Percentiles rank a stretch among this genome's conserved stretches.
Evolutionary conservation across 2,888 invertebrate genomes (phyloP).

Genomic region (Merodon equestris): DNA sequence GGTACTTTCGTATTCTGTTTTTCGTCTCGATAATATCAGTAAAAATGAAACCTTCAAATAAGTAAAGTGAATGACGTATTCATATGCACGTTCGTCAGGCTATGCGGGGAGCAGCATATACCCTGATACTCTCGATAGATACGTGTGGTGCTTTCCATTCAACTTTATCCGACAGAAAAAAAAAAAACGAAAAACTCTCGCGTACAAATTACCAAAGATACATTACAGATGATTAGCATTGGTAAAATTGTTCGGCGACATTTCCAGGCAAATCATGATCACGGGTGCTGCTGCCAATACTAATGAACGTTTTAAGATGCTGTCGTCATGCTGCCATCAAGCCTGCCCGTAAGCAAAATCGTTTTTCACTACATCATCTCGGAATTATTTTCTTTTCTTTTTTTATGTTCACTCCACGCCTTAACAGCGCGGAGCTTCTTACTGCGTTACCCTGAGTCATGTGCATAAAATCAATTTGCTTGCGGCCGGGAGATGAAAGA

Average conservation of each 20-base stretch:
- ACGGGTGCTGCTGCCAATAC: conserved; percentile 44
- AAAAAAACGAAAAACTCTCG: conserved; percentile 5
- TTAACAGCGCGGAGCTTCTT: conserved; percentile 14
- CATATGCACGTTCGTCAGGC: too few relatives aligned
- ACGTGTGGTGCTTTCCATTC: conserved; percentile 43
- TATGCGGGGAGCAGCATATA: too few relatives aligned
- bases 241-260: conserved; percentile 13
- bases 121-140: too few relatives aligned
- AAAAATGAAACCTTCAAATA: too few relatives aligned
- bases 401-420: conserved; percentile 9
- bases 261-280: conserved; percentile 50
- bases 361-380: conserved; percentile 48
- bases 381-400: conserved; percentile 50
- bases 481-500: conserved; percentile 51
- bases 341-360: conserved; percentile 11
- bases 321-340: conserved; percentile 7
- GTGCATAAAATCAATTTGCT: conserved; percentile 60
- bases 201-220: conserved; percentile 24
- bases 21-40: too few relatives aligned
- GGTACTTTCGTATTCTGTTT: too few relatives aligned
- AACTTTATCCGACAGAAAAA: neutral
- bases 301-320: conserved; percentile 35
- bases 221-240: conserved; percentile 14
- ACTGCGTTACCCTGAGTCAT: conserved; percentile 29
- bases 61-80: too few relatives aligned